Base-by-base conservation (phyloP, 2,797 vertebrate species). In the Argyrosomus regius region DNA sequence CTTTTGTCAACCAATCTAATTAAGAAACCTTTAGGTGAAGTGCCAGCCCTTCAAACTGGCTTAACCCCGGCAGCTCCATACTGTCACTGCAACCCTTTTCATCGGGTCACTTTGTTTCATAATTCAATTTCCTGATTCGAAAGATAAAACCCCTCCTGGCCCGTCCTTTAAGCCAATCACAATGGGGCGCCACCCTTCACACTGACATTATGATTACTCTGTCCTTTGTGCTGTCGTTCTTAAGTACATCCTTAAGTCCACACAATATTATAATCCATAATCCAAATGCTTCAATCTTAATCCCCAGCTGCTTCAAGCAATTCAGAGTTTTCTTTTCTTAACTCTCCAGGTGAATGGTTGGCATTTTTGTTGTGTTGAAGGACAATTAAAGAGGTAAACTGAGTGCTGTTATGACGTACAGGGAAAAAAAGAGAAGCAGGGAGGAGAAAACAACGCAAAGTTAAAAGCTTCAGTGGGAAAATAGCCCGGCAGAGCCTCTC, bases 21-120 rank as follows among this genome's bases (percentile, higher is more conserved):
- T 90, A 93, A 76, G 79, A 84, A 89, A 83, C 76, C 79, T 83
- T 82, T 50, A 81, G 78, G 85, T 90, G 85, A 91, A 92, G 90
- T 89, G 80, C 28, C 24, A 63, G 80, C 81, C 62, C 76, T 85
- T 88, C 75, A 89, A 85, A 85, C 69, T 46, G 80, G 89, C 84
- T 92, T 92, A 91, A 84, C 84, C 77, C 81, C 66, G 3, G 14
- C 53, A 22, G 75, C 78, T 70, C 79, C 71, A 63, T 28, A 80
- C 87, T 76, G 87, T 89, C 80, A 54, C 69, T 49, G 57, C 82
- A 78, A 3, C 50, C 77, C 74, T 80, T 80, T 88, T 85, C 82
- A 85, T 77, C 26, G 35, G 81, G 62, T 81, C 80, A 88, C 81
- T 86, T 83, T 85, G 78, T 78, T 78, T 86, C 83, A 84, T 88